A percentile compares a stretch with the other conserved stretches of the same genome.
Evolutionary conservation across 1,140 invertebrate species (phyloP).

Genomic region (Anagrus nilaparvatae): DNA sequence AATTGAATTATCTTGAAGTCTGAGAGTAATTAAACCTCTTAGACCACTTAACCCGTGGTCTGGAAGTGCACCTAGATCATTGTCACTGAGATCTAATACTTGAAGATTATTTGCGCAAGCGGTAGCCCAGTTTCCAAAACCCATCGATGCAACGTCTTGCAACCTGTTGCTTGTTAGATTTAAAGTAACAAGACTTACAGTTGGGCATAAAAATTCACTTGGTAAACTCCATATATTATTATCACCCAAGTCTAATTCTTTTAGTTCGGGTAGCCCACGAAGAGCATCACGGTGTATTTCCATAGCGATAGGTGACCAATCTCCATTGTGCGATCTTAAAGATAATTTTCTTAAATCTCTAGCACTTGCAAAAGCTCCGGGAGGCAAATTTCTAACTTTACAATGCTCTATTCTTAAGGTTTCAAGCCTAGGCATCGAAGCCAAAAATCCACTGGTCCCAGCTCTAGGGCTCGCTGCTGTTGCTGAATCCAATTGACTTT

Average conservation of each 20-base stretch:
- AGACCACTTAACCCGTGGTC: slow-evolving; percentile 60
- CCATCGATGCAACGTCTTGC: slow-evolving; percentile 61
- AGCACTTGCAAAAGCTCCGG: slow-evolving; percentile 54
- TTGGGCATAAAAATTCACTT: slow-evolving; percentile 60
- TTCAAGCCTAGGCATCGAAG: slow-evolving; percentile 52
- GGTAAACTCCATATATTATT: slow-evolving; percentile 75
- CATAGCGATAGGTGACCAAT: slow-evolving; percentile 70
- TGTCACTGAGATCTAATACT: slow-evolving; percentile 61
- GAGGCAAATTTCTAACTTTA: slow-evolving; percentile 64
- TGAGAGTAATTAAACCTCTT: slow-evolving; percentile 52
- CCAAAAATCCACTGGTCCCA: slow-evolving; percentile 48
- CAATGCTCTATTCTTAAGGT: slow-evolving; percentile 67
- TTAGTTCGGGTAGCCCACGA: slow-evolving; percentile 54
- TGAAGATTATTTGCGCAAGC: slow-evolving; percentile 55
- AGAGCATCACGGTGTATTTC: slow-evolving; percentile 63
- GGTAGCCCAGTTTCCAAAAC: slow-evolving; percentile 54
- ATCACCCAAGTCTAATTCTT: slow-evolving; percentile 60
- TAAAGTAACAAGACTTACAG: slow-evolving; percentile 56
- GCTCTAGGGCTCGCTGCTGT: slow-evolving; percentile 15
- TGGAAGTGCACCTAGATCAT: slow-evolving; percentile 57
- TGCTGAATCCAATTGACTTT: slow-evolving; percentile 48
- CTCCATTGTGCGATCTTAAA: slow-evolving; percentile 65
- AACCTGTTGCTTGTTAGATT: slow-evolving; percentile 71
- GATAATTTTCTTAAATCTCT: slow-evolving; percentile 55
- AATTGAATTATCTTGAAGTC: slow-evolving; percentile 64